These are phyloP conservation scores for Zaprionus ghesquierei DNA, from an alignment of 1,140 invertebrate genomes.

Conservation along the genomic window DNA sequence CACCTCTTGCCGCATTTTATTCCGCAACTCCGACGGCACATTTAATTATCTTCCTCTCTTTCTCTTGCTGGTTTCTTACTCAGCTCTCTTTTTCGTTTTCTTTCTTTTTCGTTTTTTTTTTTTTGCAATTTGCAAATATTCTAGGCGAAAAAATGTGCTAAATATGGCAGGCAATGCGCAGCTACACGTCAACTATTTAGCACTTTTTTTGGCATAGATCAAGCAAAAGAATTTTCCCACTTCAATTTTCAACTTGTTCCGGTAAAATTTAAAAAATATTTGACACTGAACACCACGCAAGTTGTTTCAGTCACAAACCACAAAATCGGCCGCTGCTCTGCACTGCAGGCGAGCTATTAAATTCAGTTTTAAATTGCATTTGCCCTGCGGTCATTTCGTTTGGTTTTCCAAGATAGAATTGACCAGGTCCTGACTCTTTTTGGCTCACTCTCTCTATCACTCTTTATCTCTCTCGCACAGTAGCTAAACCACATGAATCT, in stretches of 20 bases:
- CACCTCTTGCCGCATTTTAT: too few relatives aligned
- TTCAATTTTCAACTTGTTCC: conserved; percentile 1
- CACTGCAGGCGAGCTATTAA: conserved; percentile 24
- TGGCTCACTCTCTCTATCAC: neutral
- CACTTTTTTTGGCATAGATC: conserved; percentile 55
- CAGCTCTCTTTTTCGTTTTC: neutral
- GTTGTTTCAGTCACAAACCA: neutral
- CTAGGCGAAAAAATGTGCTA: conserved; percentile 67
- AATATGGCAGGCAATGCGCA: conserved; percentile 41
- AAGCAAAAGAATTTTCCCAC: conserved; percentile 28
- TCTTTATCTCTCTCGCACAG: neutral
- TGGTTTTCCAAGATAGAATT: conserved; percentile 11
- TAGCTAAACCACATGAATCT: conserved; percentile 17
- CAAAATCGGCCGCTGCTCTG: neutral
- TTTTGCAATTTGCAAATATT: conserved; percentile 30
- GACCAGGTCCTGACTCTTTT: neutral
- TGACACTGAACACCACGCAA: neutral
- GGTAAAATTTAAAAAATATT: neutral
- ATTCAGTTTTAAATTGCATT: conserved; percentile 43
- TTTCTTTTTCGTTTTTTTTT: conserved; percentile 43
- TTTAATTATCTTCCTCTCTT: neutral
- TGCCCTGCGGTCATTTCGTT: conserved; percentile 29
- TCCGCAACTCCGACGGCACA: neutral
- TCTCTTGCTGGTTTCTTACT: neutral
- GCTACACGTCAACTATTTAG: conserved; percentile 51